Base-by-base conservation (phyloP, 2,888 invertebrate genomes). In the Venustoraphidia nigricollis region DNA sequence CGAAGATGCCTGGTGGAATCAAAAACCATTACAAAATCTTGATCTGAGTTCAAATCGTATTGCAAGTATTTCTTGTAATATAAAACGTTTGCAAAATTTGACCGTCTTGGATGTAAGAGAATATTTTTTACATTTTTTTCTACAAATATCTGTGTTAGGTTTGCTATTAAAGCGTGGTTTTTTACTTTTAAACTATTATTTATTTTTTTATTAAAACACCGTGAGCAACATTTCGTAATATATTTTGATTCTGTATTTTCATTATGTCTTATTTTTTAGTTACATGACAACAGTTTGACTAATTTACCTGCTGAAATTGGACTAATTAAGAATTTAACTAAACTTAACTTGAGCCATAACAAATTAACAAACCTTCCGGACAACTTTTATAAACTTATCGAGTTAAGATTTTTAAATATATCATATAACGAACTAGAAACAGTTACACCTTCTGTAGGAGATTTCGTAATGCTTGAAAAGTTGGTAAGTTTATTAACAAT, bases 1-100 rank as follows among this genome's bases (percentile, higher is more conserved):
- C 38, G 72, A 74, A 44, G 75, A 76, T 53, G 75, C 73, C 53
- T 93, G 92, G 92, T 90, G 90, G 90, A 87, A 84, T 62, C 79
- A 82, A 58, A 79, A 82, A 56, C 81, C 85, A 2, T 67, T 93
- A 17, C 81, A 77, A 51, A 79, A 77, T 57, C 71, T 93, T 53
- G 88, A 91, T 65, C 70, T 87, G 47, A 84, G 85, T 61, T 82
- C 79, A 10, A 88, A 89, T 66, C 72, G 74, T 51, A 68, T 88
- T 52, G 72, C 72, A 50, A 66, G 65, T 53, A 68, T 89, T 58
- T 77, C 83, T 48, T 66, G 73, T 36, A 73, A 79, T 60, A 73
- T 88, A 55, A 73, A 75, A 59, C 71, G 76, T 55, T 70, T 88
- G 51, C 71, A 76, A 54, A 78, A 82, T 58, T 71, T 88, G 44